Conservation (phyloP, 2,113 vertebrate species). For the Zosterops lateralis region DNA sequence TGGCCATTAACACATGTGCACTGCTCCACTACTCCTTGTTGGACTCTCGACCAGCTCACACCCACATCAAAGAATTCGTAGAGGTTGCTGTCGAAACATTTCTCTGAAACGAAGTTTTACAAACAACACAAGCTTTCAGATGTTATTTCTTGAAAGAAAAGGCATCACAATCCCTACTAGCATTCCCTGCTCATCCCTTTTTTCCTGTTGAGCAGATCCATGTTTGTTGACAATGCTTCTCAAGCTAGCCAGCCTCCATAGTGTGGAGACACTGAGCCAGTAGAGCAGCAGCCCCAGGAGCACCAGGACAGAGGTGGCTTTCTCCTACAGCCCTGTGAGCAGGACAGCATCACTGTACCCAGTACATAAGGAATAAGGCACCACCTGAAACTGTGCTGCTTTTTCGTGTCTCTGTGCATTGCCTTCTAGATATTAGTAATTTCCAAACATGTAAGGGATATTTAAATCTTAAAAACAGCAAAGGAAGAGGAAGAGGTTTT, state of each 20-base stretch:
- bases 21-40: slow-evolving; percentile 77
- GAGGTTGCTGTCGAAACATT: slow-evolving; percentile 86
- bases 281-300: background rate
- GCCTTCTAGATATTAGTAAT: background rate
- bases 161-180: background rate
- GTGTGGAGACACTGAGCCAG: background rate
- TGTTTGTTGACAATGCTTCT: background rate
- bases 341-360: background rate
- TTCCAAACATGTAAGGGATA: background rate
- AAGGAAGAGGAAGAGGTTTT: background rate
- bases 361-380: background rate
- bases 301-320: background rate
- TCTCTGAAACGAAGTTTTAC: slow-evolving; percentile 71
- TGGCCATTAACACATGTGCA: slow-evolving; percentile 75
- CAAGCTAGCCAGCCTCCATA: background rate
- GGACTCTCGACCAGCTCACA: slow-evolving; percentile 83
- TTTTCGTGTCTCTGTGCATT: background rate
- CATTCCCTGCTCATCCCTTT: background rate
- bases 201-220: background rate
- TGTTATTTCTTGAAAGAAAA: background rate
- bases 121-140: background rate
- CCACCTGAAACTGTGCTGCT: background rate
- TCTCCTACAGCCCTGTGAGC: background rate
- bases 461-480: background rate
- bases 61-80: slow-evolving; percentile 80